Evolutionary conservation across 2,113 vertebrate genomes (phyloP).

Genomic region (Eolophus roseicapilla): DNA sequence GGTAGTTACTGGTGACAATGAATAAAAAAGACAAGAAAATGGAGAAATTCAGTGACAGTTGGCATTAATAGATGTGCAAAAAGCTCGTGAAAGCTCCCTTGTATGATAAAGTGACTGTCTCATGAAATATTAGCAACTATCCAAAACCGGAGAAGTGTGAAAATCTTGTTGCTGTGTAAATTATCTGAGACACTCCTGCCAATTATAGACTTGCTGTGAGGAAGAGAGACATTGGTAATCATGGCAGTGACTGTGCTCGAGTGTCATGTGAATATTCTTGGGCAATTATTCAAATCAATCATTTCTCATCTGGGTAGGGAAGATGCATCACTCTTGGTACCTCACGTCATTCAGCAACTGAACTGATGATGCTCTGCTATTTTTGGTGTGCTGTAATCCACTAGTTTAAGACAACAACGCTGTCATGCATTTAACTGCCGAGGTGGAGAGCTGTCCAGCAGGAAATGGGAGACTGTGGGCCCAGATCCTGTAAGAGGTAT

Average conservation of each 20-base stretch:
- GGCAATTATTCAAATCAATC: slow-evolving; percentile 57
- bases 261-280: neutral
- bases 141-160: slow-evolving; percentile 39
- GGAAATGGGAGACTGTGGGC: neutral
- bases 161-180: slow-evolving; percentile 58
- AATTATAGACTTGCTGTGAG: slow-evolving; percentile 48
- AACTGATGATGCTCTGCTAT: slow-evolving; percentile 6
- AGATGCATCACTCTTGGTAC: slow-evolving; percentile 44
- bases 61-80: neutral
- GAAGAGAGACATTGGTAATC: slow-evolving; percentile 52
- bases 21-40: neutral
- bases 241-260: slow-evolving; percentile 9
- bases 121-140: slow-evolving; percentile 58
- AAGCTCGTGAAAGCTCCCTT: neutral
- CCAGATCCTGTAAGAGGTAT: neutral
- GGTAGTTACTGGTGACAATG: neutral
- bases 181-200: slow-evolving; percentile 49
- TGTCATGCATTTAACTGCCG: neutral
- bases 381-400: neutral
- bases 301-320: neutral
- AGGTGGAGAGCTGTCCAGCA: neutral
- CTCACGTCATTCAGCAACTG: neutral
- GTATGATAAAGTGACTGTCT: slow-evolving; percentile 41
- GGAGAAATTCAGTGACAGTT: neutral
- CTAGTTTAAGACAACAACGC: neutral